Evolutionary conservation across 23 tunicate species (phyloP).

Genomic region (Oikopleura albicans): DNA sequence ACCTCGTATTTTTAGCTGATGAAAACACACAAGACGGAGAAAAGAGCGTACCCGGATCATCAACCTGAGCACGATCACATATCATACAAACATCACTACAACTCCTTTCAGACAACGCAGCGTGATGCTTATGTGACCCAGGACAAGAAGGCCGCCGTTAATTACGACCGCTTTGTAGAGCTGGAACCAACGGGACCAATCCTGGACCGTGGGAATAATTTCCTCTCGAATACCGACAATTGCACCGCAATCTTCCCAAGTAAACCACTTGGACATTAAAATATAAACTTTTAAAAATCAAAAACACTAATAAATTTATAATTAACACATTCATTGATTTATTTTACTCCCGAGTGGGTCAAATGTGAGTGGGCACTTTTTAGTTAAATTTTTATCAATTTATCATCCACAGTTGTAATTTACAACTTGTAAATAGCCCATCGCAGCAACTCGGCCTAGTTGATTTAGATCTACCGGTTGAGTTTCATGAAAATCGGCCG

Average conservation of each 20-base stretch:
- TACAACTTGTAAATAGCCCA: too few relatives aligned
- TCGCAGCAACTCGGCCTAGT: too few relatives aligned
- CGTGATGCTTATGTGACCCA: neutral
- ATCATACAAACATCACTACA: constrained; percentile 28
- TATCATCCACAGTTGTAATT: too few relatives aligned
- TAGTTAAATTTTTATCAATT: too few relatives aligned
- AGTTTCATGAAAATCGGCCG: too few relatives aligned
- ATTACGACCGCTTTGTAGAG: neutral
- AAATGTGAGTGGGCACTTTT: too few relatives aligned
- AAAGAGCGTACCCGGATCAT: constrained; percentile 63
- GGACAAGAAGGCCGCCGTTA: neutral
- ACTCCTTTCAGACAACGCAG: neutral
- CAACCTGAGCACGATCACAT: constrained; percentile 66
- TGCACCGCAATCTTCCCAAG: neutral
- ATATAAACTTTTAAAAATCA: too few relatives aligned
- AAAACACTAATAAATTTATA: too few relatives aligned
- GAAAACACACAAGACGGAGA: constrained; percentile 25
- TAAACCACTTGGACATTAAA: too few relatives aligned
- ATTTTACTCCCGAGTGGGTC: too few relatives aligned
- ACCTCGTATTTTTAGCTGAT: neutral
- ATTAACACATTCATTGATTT: too few relatives aligned
- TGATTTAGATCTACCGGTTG: too few relatives aligned
- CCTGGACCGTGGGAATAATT: neutral
- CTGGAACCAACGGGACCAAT: neutral
- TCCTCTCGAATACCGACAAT: neutral